Conservation (phyloP, 2,113 vertebrate species). For the Alces alces region DNA sequence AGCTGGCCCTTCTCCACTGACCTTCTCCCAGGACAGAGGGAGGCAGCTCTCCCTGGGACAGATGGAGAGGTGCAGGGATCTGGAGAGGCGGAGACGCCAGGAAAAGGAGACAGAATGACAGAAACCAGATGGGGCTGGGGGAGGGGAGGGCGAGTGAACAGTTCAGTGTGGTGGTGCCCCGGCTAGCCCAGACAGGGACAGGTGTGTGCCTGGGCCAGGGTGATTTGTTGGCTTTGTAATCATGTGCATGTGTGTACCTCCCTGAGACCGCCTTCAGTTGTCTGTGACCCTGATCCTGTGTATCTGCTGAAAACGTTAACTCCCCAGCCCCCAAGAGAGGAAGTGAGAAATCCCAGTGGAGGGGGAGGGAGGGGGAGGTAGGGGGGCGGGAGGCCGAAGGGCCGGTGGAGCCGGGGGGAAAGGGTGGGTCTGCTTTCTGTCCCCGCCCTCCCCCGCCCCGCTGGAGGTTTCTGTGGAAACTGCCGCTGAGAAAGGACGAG, state of each 20-base stretch:
- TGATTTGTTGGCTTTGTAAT: not conserved
- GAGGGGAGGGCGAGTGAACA: not conserved
- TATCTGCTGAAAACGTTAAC: not conserved
- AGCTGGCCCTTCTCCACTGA: constrained; percentile 12
- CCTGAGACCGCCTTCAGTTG: not conserved
- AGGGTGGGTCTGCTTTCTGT: constrained; percentile 16
- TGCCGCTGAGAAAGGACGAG: constrained; percentile 65
- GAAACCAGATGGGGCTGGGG: constrained; percentile 43
- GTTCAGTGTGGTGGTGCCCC: not conserved
- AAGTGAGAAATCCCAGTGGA: not conserved
- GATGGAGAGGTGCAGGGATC: constrained; percentile 36
- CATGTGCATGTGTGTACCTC: not conserved
- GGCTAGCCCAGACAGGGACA: not conserved
- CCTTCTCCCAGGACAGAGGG: constrained; percentile 51
- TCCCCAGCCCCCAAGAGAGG: not conserved
- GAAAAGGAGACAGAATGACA: not conserved
- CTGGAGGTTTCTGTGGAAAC: constrained; percentile 69
- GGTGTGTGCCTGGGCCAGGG: not conserved
- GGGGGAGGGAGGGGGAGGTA: too few relatives aligned
- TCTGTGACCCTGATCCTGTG: not conserved
- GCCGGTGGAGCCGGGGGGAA: not conserved
- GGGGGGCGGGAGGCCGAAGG: not conserved
- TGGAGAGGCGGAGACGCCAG: constrained; percentile 8
- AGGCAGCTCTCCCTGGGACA: constrained; percentile 49
- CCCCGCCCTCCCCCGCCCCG: not conserved